These are phyloP conservation scores for Drosophila maculinotata DNA, from an alignment of 2,888 invertebrate genomes.

Conservation along the genomic window DNA sequence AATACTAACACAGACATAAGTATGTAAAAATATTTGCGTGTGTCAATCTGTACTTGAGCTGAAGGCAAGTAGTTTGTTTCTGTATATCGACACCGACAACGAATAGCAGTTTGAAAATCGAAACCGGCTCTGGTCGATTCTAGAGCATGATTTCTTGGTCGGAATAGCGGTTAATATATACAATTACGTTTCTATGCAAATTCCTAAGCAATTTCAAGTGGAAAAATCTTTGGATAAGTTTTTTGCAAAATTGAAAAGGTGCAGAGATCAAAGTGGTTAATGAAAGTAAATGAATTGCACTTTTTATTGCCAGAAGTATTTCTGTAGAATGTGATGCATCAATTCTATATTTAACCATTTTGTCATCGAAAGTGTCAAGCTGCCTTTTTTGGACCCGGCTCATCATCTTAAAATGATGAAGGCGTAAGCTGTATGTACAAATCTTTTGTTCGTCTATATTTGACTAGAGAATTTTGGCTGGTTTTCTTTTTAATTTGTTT, in stretches of 20 bases:
- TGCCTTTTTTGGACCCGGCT: background rate
- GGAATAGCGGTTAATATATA: constrained; percentile 10
- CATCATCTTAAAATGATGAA: background rate
- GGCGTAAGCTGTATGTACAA: background rate
- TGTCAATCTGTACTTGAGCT: constrained; percentile 41
- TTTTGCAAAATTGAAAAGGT: background rate
- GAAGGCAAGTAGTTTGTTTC: constrained; percentile 25
- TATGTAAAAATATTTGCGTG: constrained; percentile 14
- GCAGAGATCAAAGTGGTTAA: constrained; percentile 5
- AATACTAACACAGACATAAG: constrained; percentile 2
- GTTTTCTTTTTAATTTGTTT: background rate
- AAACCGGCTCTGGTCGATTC: constrained; percentile 65
- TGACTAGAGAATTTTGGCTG: background rate
- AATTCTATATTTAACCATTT: background rate
- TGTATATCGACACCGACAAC: background rate
- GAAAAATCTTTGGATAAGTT: background rate
- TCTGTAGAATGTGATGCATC: background rate
- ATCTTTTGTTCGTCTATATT: background rate
- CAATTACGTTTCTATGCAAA: constrained; percentile 47
- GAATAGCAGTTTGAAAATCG: constrained; percentile 25
- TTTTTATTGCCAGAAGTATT: constrained; percentile 6
- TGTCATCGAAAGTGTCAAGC: background rate
- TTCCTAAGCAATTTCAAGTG: constrained; percentile 11
- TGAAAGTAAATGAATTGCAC: background rate
- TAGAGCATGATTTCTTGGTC: constrained; percentile 52